Evolutionary conservation across 2,113 vertebrate genomes (phyloP).

Genomic region (Peromyscus maniculatus): DNA sequence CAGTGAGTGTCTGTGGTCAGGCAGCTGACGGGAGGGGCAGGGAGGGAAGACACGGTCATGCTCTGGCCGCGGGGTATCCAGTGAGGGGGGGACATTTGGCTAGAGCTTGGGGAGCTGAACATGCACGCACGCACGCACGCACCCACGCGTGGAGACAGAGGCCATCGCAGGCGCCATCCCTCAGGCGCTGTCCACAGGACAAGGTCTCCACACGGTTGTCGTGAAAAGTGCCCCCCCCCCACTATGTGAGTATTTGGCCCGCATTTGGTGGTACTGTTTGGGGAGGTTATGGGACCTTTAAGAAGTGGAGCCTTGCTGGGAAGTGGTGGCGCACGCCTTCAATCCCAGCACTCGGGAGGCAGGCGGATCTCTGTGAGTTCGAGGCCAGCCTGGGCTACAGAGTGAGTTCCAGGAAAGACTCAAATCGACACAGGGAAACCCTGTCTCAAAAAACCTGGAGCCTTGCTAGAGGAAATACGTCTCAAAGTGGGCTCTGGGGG

Average conservation of each 20-base stretch:
- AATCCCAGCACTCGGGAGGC: no score
- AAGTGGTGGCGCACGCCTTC: no score
- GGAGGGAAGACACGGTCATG: not conserved
- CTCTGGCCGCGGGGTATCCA: not conserved
- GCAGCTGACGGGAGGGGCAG: slow-evolving; percentile 60
- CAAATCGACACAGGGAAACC: no score
- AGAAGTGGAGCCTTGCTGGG: not conserved
- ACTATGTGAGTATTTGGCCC: not conserved
- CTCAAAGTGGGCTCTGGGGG: not conserved
- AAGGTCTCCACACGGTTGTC: not conserved
- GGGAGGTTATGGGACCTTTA: not conserved
- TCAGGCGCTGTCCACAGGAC: not conserved
- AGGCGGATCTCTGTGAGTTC: no score
- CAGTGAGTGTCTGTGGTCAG: slow-evolving; percentile 71
- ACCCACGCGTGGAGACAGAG: not conserved
- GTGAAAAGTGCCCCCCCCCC: not conserved
- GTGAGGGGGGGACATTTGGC: no score
- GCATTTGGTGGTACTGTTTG: not conserved
- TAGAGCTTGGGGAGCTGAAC: not conserved
- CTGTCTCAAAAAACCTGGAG: no score
- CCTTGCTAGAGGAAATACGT: not conserved
- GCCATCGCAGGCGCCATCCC: not conserved
- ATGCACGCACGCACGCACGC: no score
- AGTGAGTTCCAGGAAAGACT: no score
- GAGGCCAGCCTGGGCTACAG: no score